Evolutionary conservation across 1,140 invertebrate genomes (phyloP), one percentile per base, ranked within the genome.

Genomic region (Platyura marginata): DNA sequence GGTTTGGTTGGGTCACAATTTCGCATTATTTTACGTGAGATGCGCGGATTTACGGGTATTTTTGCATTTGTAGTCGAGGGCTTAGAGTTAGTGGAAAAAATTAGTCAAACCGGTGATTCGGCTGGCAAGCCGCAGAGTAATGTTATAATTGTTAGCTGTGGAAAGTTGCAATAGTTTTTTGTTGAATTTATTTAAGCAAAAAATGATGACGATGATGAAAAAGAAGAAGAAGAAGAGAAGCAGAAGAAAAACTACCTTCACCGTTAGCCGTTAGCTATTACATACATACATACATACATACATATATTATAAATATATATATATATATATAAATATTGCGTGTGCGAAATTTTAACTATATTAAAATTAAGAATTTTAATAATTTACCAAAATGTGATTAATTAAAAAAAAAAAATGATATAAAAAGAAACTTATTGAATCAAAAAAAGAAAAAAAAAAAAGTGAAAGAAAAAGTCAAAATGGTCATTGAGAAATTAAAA

Each of bases 1-100:
- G 81, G 81, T 22, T 74, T 82, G 67, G 83, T 88, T 1, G 83
- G 81, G 18, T 86, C 82, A 29, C 83, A 86, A 55, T 86, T 86
- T 62, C 75, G 82, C 36, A 75, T 86, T 44, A 80, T 85, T 47
- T 59, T 85, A 42, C 77, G 80, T 46, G 79, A 84, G 52, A 83
- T 82, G 77, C 69, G 77, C 41, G 76, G 77, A 13, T 86, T 86
- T 59, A 85, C 82, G 1, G 82, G 75, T 10, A 86, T 88, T 43
- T 87, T 88, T 53, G 83, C 77, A 4, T 77, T 76, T 55, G 81
- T 88, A 4, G 70, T 85, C 37, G 79, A 85, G 51, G 83, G 83
- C 1, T 65, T 88, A 22, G 82, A 85, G 51, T 61, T 86, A 25
- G 74, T 86, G 20, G 82, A 86, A 52, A 79, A 77, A 52, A 79